Conservation (phyloP, 2,113 vertebrate species). For the Chaenocephalus aceratus region DNA sequence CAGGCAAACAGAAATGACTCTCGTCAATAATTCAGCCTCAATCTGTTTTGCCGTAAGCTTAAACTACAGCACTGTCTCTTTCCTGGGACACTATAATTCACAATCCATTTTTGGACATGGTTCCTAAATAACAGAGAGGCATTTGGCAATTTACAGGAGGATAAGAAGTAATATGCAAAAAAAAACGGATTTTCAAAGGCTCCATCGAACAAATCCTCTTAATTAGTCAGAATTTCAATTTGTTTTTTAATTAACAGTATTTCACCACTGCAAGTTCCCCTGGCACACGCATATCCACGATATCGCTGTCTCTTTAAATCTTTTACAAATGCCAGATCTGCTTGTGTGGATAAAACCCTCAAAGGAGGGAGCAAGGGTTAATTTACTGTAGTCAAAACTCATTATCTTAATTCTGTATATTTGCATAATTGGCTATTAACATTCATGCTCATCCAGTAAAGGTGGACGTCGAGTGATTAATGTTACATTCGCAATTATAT, state of each 20-base stretch:
- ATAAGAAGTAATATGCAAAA: conserved; percentile 22
- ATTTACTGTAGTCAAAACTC: conserved; percentile 52
- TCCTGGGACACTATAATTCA: conserved; percentile 70
- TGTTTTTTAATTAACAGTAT: conserved; percentile 5
- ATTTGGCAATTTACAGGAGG: conserved; percentile 6
- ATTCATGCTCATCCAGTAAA: conserved; percentile 59
- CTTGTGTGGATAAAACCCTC: conserved; percentile 38
- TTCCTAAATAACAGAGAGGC: conserved; percentile 37
- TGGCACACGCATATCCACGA: neutral
- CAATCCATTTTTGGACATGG: conserved; percentile 42
- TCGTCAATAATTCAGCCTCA: conserved; percentile 81
- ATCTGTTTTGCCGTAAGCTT: conserved; percentile 79
- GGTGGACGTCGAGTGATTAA: conserved; percentile 66
- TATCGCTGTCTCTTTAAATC: conserved; percentile 28
- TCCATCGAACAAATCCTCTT: neutral
- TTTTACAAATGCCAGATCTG: conserved; percentile 25
- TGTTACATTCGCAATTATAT: conserved; percentile 62
- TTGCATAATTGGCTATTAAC: conserved; percentile 73
- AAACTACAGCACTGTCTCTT: conserved; percentile 64
- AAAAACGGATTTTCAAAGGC: conserved; percentile 1
- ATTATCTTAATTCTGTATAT: conserved; percentile 58
- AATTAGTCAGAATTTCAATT: neutral
- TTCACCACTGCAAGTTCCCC: neutral
- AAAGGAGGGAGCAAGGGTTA: conserved; percentile 36
- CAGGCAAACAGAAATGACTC: conserved; percentile 71